Evolutionary conservation across 2,888 invertebrate genomes (phyloP).

Genomic region (Mythimna lalbum): DNA sequence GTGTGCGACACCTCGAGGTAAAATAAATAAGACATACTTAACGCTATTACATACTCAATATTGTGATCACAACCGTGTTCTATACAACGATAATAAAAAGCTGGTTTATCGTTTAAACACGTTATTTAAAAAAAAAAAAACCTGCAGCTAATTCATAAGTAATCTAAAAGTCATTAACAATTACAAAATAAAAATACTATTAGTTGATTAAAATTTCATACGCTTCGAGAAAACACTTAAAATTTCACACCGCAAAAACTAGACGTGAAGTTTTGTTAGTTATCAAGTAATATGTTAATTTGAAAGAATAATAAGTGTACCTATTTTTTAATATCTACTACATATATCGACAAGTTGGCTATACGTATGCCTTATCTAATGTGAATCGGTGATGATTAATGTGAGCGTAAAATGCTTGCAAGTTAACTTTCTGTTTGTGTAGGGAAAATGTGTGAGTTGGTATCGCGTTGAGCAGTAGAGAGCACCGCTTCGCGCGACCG

Average conservation of each 20-base stretch:
- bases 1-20: conserved; percentile 52
- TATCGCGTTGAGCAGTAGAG: conserved; percentile 41
- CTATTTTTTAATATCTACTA: conserved; percentile 12
- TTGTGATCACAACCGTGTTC: conserved; percentile 3
- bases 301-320: conserved; percentile 28
- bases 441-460: conserved; percentile 37
- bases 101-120: background rate
- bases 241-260: conserved; percentile 32
- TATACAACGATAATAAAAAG: background rate
- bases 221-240: conserved; percentile 34
- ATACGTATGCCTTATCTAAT: conserved; percentile 16
- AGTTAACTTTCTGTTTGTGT: conserved; percentile 53
- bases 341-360: background rate
- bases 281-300: conserved; percentile 37
- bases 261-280: conserved; percentile 31
- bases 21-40: conserved; percentile 44
- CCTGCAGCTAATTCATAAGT: too few species aligned
- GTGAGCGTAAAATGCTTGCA: conserved; percentile 36
- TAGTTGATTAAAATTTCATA: background rate
- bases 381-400: conserved; percentile 36
- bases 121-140: background rate
- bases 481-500: conserved; percentile 58
- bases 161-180: background rate
- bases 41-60: conserved; percentile 13
- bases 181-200: background rate